phyloP scores from a whole-genome alignment of 2,888 invertebrate genomes.

The Chromoteleia sp. region DNA sequence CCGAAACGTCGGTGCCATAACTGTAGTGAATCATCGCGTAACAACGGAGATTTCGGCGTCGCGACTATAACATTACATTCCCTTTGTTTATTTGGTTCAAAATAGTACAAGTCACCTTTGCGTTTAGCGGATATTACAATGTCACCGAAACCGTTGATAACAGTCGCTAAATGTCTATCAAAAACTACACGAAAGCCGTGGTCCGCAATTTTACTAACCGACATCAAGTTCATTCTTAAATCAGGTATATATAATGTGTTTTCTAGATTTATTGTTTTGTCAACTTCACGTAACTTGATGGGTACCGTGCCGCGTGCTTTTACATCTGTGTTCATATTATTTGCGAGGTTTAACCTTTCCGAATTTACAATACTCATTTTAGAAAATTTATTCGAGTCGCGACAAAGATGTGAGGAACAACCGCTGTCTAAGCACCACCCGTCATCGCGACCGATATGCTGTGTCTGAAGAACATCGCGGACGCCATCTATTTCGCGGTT shows the following conservation, averaged over 20 bases:
- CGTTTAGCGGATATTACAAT: neutral
- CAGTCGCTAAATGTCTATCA: constrained; percentile 9
- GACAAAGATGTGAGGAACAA: constrained; percentile 61
- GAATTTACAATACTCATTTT: too few relatives aligned
- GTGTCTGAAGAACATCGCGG: neutral
- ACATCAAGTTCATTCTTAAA: constrained; percentile 17
- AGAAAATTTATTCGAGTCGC: constrained; percentile 31
- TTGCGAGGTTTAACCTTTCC: too few relatives aligned
- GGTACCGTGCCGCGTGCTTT: neutral
- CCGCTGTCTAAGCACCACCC: constrained; percentile 57
- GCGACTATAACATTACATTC: too few relatives aligned
- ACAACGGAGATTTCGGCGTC: neutral
- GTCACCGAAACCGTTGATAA: neutral
- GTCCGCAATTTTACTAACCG: constrained; percentile 44
- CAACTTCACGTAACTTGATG: constrained; percentile 13
- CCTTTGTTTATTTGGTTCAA: too few relatives aligned
- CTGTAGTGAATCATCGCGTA: neutral
- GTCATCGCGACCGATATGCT: neutral
- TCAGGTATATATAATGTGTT: constrained; percentile 39
- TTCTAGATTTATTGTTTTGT: constrained; percentile 5
- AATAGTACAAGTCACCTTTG: neutral
- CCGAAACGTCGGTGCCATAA: neutral
- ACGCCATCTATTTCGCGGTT: too few relatives aligned
- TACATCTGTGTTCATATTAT: too few relatives aligned
- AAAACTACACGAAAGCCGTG: constrained; percentile 21